Base-by-base conservation (phyloP, 2,888 invertebrate species). In the Diploptera punctata region DNA sequence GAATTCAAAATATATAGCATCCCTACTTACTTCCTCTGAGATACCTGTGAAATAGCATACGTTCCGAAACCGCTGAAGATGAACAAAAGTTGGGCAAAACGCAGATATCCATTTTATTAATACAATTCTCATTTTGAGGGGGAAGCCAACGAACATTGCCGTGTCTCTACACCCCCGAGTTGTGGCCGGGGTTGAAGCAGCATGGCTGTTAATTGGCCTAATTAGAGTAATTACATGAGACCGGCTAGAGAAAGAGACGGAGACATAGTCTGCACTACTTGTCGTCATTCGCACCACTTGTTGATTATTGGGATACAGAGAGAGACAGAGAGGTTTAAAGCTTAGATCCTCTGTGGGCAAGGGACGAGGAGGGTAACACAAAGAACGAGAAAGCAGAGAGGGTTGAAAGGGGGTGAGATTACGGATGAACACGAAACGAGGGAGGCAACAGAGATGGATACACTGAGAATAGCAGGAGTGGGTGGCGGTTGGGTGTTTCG, bases 221-320 rank as follows among this genome's bases (percentile, higher is more conserved):
- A 76, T 76, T 75, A 74, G 76, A 73, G 76, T 77, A 77, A 77
- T 78, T 78, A 79, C 77, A 77, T 74, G 77, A 75, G 75, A 76
- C 71, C 73, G 72, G 73, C 69, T 72, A 71, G 70, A 73, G 67
- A 62, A 73, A 75, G 61, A 73, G 44, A 57, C 18, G 67, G 33
- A 68, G 74, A 75, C 75, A 72, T 72, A 74, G 69, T 75, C 73
- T 68, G 72, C 62, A 68, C 16, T 44, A 72, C 72, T 74, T 72
- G 71, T 73, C 70, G 74, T 74, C 72, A 75, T 73, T 68, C 67
- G 65, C 76, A 70, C 76, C 73, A 75, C 76, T 76, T 75, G 76
- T 75, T 76, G 75, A 76, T 73, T 75, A 76, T 73, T 73, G 75
- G 65, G 65, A 44, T 44, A 60, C n/a, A 29, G 54, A 54, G 54